Evolutionary conservation across 2,888 invertebrate genomes (phyloP), one percentile per base, ranked within the genome.

Genomic region (Cephus spinipes): DNA sequence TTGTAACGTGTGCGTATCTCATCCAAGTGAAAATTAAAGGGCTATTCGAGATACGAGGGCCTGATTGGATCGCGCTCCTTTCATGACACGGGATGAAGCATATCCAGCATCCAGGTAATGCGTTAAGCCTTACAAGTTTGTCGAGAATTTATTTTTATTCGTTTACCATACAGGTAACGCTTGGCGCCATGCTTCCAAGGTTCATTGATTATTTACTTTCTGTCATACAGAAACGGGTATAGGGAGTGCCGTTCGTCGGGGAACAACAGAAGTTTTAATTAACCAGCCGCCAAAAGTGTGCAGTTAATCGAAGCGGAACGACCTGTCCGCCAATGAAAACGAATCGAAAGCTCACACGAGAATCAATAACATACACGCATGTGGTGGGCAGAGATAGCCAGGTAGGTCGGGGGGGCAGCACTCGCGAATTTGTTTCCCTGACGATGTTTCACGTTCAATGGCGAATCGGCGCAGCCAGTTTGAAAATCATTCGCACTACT

Each of bases 271-370:
- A 81, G 80, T 80, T 81, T 82, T 80, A 82, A 82, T 82, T 80
- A 82, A 80, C 82, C 78, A 81, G 77, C 79, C 79, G 73, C 82
- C 79, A 75, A 79, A 82, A 79, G 55, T 79, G 55, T 55, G 76
- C 73, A 69, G 76, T 76, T 82, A 82, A 82, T 82, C 82, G 81
- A 79, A 81, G 81, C 78, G 79, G 77, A 79, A 79, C 82, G 77
- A 82, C 80, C 79, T 79, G 82, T 82, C 82, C 55, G 69, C 40
- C 74, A 34, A 40, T 36, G 35, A 79, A 76, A 78, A 81, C 68
- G 77, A 76, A 82, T 81, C 80, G 78, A 80, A 80, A 79, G 80
- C 78, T 76, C 79, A 81, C 80, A 81, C 77, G 80, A n/a, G 78
- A 80, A 78, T 80, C 77, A 75, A 55, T 55, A 55, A 79, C 77